Evolutionary conservation across 2,113 vertebrate species (phyloP).

Genomic region (Phainopepla nitens): DNA sequence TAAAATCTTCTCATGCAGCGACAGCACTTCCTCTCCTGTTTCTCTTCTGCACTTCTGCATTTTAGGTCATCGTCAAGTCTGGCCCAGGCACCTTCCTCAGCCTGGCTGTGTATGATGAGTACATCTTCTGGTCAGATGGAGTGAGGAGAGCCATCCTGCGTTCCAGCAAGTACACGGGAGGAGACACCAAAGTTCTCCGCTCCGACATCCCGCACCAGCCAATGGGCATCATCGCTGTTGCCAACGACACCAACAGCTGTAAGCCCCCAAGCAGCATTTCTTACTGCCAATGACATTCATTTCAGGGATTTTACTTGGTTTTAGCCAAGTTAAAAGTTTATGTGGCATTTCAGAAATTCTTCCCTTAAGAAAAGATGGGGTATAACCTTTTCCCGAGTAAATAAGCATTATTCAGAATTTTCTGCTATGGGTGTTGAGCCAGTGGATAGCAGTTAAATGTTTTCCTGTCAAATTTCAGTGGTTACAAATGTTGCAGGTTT

Average conservation of each 20-base stretch:
- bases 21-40: neutral
- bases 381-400: neutral
- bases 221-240: conserved; percentile 94
- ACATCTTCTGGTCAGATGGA: conserved; percentile 98
- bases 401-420: neutral
- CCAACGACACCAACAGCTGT: conserved; percentile 96
- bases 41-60: neutral
- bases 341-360: neutral
- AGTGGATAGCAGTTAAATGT: neutral
- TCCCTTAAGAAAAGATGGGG: neutral
- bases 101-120: conserved; percentile 90
- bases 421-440: neutral
- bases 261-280: conserved; percentile 64
- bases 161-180: conserved; percentile 93
- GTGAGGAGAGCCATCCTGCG: conserved; percentile 90
- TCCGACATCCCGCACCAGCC: conserved; percentile 96
- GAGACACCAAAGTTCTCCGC: conserved; percentile 90
- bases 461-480: neutral
- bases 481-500: neutral
- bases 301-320: neutral
- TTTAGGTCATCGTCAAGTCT: conserved; percentile 91
- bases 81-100: conserved; percentile 94
- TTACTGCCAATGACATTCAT: neutral
- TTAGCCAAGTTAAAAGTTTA: neutral
- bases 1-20: neutral